Evolutionary conservation across 2,888 invertebrate genomes (phyloP).

Genomic region (Fissipunctia ypsillon): DNA sequence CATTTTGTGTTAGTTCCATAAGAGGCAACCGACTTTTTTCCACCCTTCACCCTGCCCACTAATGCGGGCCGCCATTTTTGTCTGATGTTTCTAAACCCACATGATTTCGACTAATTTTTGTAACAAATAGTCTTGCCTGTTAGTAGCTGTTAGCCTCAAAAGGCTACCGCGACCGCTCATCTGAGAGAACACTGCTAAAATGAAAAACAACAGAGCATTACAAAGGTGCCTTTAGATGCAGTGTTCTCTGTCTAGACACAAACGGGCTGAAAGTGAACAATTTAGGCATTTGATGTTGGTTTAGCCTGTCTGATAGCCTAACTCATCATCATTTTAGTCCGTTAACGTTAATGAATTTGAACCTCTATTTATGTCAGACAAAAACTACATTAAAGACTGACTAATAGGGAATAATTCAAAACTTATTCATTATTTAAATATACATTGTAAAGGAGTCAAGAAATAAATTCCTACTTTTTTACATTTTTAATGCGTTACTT

Average conservation of each 20-base stretch:
- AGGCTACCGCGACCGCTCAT: not conserved
- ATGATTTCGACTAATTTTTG: conserved; percentile 8
- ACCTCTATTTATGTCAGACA: not conserved
- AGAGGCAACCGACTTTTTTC: not conserved
- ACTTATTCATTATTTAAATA: no score
- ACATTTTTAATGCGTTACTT: no score
- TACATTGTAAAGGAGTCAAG: no score
- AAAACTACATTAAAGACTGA: no score
- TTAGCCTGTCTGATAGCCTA: not conserved
- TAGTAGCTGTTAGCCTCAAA: not conserved
- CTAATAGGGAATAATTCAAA: no score
- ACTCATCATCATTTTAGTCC: not conserved
- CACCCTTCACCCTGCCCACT: not conserved
- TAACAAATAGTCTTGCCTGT: not conserved
- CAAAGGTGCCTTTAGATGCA: not conserved
- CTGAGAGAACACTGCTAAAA: not conserved
- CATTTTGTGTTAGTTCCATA: not conserved
- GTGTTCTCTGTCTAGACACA: no score
- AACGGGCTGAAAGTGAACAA: not conserved
- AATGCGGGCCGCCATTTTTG: not conserved
- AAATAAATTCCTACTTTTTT: no score
- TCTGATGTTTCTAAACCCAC: not conserved
- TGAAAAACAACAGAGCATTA: conserved; percentile 14
- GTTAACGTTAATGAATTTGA: not conserved
- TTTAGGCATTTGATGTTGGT: not conserved